Evolutionary conservation across 2,888 invertebrate species (phyloP), one percentile per base, ranked within the genome.

Genomic region (Brassicogethes aeneus): DNA sequence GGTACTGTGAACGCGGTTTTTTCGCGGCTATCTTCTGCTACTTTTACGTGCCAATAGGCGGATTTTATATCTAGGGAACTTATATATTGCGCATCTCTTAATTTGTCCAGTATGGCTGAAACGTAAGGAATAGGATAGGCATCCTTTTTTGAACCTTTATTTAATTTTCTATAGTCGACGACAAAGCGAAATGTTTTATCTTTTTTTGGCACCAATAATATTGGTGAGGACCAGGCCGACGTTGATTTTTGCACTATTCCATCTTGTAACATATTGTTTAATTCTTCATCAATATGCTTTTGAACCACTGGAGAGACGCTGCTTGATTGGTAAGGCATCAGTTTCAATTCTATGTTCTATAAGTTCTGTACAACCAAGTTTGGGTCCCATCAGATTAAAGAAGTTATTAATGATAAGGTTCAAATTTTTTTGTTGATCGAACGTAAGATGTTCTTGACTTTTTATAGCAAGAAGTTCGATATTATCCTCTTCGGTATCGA

Each of bases 1-100:
- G 38, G 57, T 1, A 60, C 54, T 0, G 53, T 46, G 34, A 56
- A 56, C 0, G 57, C 59, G 1, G 59, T 61, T 5, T 41, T 44
- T 3, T 51, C 51, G 14, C 36, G 34, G 1, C 48, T 46, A 0
- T 38, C 16, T 7, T 39, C 23, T 3, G 44, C 42, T 16, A 60
- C 13, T 7, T 47, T 47, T 5, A 54, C 40, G 36, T 54, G 53
- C 36, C 47, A 50, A 29, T 55, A 56, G 0, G 55, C 56, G 2
- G 49, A 47, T 16, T 48, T 54, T 5, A 54, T 36, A 35, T 58
- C 55, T 2, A 57, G 33, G 0, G 52, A 53, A 2, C 50, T 49
- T 12, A 59, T 48, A 31, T 48, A 57, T 3, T 40, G 34, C n/a
- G 61, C 55, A 8, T 50, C 43, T 0, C 51, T 39, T 0, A 62